Conservation (phyloP, 2,797 vertebrate genomes). For the Pangasius macronema region DNA sequence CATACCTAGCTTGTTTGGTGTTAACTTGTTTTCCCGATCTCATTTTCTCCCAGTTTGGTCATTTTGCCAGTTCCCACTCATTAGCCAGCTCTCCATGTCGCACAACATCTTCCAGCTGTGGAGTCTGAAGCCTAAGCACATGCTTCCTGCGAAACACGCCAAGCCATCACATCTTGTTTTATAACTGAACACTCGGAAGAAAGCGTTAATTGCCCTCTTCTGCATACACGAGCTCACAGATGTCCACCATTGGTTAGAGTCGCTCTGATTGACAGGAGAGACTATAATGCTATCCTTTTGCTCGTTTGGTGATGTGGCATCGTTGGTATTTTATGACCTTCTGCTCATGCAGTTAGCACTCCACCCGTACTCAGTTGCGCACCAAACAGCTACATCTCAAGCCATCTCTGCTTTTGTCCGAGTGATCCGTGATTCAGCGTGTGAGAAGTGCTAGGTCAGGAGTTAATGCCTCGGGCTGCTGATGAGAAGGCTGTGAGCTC, state of each 20-base stretch:
- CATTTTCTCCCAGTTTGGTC: background rate
- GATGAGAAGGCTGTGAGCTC: background rate
- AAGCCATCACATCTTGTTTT: background rate
- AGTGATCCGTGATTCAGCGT: background rate
- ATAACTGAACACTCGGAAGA: background rate
- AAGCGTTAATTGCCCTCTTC: background rate
- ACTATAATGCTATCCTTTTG: background rate
- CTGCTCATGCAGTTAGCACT: background rate
- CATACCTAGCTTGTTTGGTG: background rate
- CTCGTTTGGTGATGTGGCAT: background rate
- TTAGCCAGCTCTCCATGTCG: background rate
- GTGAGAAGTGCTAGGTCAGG: background rate
- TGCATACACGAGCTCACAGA: background rate
- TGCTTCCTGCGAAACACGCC: background rate
- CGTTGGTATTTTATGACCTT: background rate
- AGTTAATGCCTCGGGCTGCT: background rate
- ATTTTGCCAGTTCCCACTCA: background rate
- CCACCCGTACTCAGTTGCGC: too few species aligned
- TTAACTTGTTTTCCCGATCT: background rate
- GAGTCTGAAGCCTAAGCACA: background rate
- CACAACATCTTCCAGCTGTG: background rate
- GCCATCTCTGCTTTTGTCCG: background rate
- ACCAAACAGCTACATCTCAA: background rate
- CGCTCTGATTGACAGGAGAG: background rate
- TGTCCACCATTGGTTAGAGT: background rate